A percentile compares a stretch with the other conserved stretches of the same genome.
These are phyloP conservation scores for Drosophila tropicalis DNA, from an alignment of 1,140 invertebrate genomes.

Conservation along the genomic window DNA sequence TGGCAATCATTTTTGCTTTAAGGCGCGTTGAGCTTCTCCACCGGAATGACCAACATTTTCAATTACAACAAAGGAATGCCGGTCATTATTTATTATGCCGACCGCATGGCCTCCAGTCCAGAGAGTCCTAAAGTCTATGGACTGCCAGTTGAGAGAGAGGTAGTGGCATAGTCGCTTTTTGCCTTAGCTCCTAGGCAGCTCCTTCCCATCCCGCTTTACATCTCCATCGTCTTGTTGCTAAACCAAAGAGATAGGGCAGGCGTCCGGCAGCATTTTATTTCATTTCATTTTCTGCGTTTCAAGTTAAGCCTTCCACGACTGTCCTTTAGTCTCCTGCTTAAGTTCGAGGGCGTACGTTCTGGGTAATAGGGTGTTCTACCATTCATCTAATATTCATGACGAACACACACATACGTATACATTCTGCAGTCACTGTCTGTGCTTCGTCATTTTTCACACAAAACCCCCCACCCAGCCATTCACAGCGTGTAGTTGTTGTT, in stretches of 20 bases:
- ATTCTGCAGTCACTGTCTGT: constrained; percentile 66
- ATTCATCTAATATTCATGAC: constrained; percentile 76
- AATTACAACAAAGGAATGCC: constrained; percentile 82
- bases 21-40: constrained; percentile 52
- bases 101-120: constrained; percentile 73
- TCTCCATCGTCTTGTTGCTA: neutral
- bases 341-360: neutral
- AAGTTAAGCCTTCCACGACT: constrained; percentile 75
- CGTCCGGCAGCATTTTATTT: constrained; percentile 29
- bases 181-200: neutral
- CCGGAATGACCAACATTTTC: constrained; percentile 80
- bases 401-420: constrained; percentile 61
- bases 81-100: constrained; percentile 82
- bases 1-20: constrained; percentile 82
- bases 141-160: neutral
- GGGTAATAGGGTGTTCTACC: constrained; percentile 21
- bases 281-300: constrained; percentile 60
- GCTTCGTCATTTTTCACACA: constrained; percentile 75
- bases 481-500: constrained; percentile 6
- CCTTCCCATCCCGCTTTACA: neutral
- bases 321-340: constrained; percentile 44
- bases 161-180: neutral
- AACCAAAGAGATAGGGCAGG: neutral
- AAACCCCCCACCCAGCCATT: constrained; percentile 44
- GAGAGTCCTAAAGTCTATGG: neutral